Conservation (phyloP, 2,113 vertebrate genomes). For the Heptranchias perlo region DNA sequence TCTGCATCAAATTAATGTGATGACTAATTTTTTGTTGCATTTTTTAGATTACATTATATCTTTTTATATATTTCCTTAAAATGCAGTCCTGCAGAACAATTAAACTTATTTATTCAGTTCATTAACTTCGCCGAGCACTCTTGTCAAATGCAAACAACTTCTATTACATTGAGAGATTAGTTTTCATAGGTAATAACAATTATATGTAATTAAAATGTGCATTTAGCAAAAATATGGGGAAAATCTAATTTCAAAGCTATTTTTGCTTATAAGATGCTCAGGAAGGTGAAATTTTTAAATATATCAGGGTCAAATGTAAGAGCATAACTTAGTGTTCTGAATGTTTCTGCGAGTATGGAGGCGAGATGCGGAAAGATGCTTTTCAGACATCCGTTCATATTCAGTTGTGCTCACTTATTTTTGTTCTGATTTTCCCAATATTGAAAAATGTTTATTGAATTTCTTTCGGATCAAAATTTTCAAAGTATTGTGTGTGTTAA, state of each 20-base stretch:
- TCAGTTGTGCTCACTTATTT: neutral
- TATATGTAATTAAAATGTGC: neutral
- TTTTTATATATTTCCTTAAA: slow-evolving; percentile 8
- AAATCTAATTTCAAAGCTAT: neutral
- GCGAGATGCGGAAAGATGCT: neutral
- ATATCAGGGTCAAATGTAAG: neutral
- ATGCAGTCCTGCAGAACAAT: neutral
- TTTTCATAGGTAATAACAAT: neutral
- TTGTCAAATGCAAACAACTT: neutral
- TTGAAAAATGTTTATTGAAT: neutral
- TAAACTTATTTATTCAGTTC: neutral
- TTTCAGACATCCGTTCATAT: neutral
- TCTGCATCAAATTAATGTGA: neutral
- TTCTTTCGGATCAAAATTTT: neutral
- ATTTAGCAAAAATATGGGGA: neutral
- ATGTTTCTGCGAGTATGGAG: neutral
- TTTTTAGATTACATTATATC: neutral
- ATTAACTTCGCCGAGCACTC: neutral
- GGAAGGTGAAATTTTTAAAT: neutral
- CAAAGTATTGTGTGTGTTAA: neutral
- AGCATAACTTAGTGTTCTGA: neutral
- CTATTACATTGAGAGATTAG: neutral
- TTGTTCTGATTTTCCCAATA: neutral
- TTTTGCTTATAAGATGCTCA: neutral
- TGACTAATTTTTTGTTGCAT: neutral